phyloP scores from a whole-genome alignment of 2,113 vertebrate species.

The Numenius arquata region DNA sequence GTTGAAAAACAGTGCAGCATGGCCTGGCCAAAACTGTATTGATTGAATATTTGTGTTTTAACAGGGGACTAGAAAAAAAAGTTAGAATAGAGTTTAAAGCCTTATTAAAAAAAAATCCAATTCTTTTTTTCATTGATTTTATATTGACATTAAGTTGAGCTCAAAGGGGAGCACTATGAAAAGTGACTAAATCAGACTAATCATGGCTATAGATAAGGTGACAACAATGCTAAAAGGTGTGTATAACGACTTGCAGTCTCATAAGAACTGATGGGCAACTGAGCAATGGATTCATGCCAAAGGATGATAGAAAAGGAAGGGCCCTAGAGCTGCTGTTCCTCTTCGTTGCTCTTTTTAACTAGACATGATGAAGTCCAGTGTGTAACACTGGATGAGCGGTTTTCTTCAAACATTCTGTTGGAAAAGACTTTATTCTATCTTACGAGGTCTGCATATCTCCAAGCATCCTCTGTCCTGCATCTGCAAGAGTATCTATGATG shows the following conservation, averaged over 20 bases:
- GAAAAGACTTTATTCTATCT: not conserved
- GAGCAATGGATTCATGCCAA: not conserved
- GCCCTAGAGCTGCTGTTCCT: not conserved
- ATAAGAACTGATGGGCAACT: not conserved
- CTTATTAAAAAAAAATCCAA: not conserved
- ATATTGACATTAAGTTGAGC: not conserved
- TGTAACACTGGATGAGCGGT: not conserved
- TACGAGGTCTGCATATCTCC: not conserved
- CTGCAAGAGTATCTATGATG: not conserved
- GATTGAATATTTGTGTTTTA: not conserved
- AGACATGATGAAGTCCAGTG: not conserved
- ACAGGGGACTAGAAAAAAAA: not conserved
- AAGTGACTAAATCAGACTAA: not conserved
- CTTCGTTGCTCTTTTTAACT: not conserved
- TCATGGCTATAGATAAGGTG: not conserved
- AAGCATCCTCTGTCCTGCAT: not conserved
- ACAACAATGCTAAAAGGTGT: not conserved
- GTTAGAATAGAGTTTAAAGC: not conserved
- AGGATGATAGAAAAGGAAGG: not conserved
- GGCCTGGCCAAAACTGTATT: not conserved
- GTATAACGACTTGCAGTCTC: not conserved
- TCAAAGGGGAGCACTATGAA: not conserved
- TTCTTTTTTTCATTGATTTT: not conserved
- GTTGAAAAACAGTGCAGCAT: not conserved
- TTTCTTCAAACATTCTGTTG: not conserved